Conservation (phyloP, 2,888 invertebrate species). For the Melanophora roralis region DNA sequence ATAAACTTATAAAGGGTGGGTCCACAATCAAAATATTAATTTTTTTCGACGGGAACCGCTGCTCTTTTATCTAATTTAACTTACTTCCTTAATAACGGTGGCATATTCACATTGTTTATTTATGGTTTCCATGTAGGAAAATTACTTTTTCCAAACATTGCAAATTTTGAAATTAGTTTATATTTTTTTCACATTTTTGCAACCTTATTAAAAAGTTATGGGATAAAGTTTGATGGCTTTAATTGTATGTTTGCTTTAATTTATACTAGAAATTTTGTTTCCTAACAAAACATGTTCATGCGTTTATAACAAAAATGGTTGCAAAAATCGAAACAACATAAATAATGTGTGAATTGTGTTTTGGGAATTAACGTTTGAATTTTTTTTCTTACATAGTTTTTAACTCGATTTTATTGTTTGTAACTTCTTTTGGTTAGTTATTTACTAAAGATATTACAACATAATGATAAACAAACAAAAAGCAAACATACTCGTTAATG, state of each 20-base stretch:
- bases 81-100: too few relatives aligned
- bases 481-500: too few relatives aligned
- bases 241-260: conserved; percentile 14
- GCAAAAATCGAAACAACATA: conserved; percentile 32
- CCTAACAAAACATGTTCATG: not conserved
- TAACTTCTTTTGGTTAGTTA: conserved; percentile 14
- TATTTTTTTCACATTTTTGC: conserved; percentile 13
- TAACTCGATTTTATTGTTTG: conserved; percentile 36
- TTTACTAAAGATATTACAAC: conserved; percentile 22
- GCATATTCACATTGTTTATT: too few relatives aligned
- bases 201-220: conserved; percentile 42
- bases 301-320: conserved; percentile 12
- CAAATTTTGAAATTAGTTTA: conserved; percentile 20
- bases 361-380: conserved; percentile 42
- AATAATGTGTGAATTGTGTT: conserved; percentile 46
- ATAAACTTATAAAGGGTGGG: too few relatives aligned
- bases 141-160: not conserved
- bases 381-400: conserved; percentile 15
- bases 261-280: conserved; percentile 38
- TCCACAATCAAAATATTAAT: too few relatives aligned
- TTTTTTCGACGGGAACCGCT: too few relatives aligned
- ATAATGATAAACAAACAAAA: not conserved
- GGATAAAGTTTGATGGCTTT: conserved; percentile 9
- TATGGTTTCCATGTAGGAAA: too few relatives aligned
- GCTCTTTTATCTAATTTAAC: too few relatives aligned